Base-by-base conservation (phyloP, 2,888 invertebrate genomes). In the Aporophyla lueneburgensis region DNA sequence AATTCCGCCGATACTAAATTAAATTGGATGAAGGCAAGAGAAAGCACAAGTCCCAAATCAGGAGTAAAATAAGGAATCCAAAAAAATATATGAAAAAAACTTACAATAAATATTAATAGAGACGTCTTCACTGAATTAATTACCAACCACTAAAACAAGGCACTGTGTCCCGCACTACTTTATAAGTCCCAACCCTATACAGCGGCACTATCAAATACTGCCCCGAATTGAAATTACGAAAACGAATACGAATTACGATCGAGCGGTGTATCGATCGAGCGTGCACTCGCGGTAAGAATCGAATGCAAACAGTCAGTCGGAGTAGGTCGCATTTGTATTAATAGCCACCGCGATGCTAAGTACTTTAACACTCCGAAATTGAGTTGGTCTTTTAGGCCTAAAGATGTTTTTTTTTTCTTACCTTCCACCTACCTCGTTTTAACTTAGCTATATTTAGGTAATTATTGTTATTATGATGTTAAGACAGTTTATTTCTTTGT, bases 321-420 rank as follows among this genome's bases (percentile, higher is more conserved):
- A 91, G 90, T 90, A 87, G 92, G 91, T 91, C 91, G 93, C 87
- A 87, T 90, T 93, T 93, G 93, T 95, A 95, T 95, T 93, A 94
- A 95, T 95, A 95, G 94, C 91, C 82, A 83, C 82, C 83, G 80
- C 86, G 87, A 85, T 74, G 88, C 84, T 88, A 87, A 88, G 89
- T 88, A 87, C 84, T 84, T 87, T 87, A 91, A 90, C 89, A 86
- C 89, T 86, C n/a, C 58, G 70, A 24, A 59, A 19, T 63, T 78
- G 46, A 33, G 46, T 61, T 61, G 83, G 86, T 86, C 40, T 78
- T 74, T 73, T n/a, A 54, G 77, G 78, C 84, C 87, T 4, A 4
- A 6, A 2, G 0, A 21, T 12, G 1, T 33, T 3, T 33, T n/a
- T 5, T 43, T 43, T 7, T 43, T 46, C 10, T 46, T 46, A 46